phyloP scores from a whole-genome alignment of 2,797 vertebrate genomes.

The Sebastes nivosus region DNA sequence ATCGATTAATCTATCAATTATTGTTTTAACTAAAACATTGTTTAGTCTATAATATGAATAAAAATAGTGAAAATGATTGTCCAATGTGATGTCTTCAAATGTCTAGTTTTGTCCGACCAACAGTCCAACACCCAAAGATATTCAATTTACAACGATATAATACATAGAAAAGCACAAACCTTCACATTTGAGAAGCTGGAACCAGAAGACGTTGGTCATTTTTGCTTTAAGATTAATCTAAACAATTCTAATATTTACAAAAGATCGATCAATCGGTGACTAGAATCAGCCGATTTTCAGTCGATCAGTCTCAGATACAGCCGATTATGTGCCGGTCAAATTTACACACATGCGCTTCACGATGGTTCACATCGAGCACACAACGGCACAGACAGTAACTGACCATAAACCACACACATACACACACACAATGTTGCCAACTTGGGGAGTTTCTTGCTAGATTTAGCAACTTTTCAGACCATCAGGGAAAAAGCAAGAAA shows the following conservation, averaged over 20 bases:
- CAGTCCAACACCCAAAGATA: too few relatives aligned
- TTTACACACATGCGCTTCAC: too few relatives aligned
- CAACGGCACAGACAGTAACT: fast-evolving
- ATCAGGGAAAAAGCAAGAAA: too few relatives aligned
- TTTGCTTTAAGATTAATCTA: neutral
- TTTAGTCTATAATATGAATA: neutral
- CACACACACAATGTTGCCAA: fast-evolving
- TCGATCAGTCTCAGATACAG: too few relatives aligned
- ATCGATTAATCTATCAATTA: neutral
- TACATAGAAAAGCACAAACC: neutral
- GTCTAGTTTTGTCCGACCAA: neutral
- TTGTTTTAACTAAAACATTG: neutral
- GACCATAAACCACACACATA: too few relatives aligned
- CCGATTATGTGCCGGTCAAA: too few relatives aligned
- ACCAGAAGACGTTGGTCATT: neutral
- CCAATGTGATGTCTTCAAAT: neutral
- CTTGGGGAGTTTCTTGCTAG: too few relatives aligned
- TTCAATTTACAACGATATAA: neutral
- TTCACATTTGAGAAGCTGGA: neutral
- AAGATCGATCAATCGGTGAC: too few relatives aligned
- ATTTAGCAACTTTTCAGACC: too few relatives aligned
- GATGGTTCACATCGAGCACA: too few relatives aligned
- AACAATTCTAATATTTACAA: neutral
- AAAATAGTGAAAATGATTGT: neutral
- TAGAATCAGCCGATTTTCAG: fast-evolving